Base-by-base conservation (phyloP, 2,888 invertebrate genomes). In the Amitus sp. region DNA sequence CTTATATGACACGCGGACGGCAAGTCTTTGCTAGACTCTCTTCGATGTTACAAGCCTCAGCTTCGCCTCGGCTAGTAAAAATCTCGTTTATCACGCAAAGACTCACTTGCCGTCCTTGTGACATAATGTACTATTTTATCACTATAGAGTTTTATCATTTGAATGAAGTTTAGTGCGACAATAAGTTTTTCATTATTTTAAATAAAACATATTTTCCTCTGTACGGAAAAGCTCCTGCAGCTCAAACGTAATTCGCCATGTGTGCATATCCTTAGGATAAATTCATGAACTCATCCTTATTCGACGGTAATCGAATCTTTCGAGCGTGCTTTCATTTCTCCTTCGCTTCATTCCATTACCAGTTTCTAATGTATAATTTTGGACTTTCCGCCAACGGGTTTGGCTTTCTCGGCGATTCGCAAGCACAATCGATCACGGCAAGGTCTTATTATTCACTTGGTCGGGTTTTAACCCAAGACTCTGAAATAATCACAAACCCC, bases 281-380 rank as follows among this genome's bases (percentile, higher is more conserved):
- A n/a, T n/a, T n/a, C n/a, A 60, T 34, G 47, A 59, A 54, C 60
- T 60, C 50, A 54, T 56, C 55, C 56, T 54, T 58, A 56, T 56
- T 56, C 55, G 47, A 40, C 55, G 50, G 60, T 63, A 65, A 58
- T 62, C 63, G 61, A 65, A 65, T 69, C 61, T 60, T 55, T 63
- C 57, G 54, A 62, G 56, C 65, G 61, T 37, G 68, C 63, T 64
- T 65, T 65, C 50, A 67, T 65, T 67, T 58, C 65, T 72, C 66
- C 61, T 56, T 49, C 48, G 58, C 68, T 64, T 68, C 71, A 69
- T 67, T 68, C 68, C 67, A 66, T 71, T 68, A 67, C 72, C 74
- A 76, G 70, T 76, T 77, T 74, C 74, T 73, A 73, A 76, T 76
- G 75, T 77, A 76, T 76, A 77, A 76, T 77, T 77, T 73, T 73